Conservation (phyloP, 2,797 vertebrate genomes). For the Tenualosa thibaudeaui region DNA sequence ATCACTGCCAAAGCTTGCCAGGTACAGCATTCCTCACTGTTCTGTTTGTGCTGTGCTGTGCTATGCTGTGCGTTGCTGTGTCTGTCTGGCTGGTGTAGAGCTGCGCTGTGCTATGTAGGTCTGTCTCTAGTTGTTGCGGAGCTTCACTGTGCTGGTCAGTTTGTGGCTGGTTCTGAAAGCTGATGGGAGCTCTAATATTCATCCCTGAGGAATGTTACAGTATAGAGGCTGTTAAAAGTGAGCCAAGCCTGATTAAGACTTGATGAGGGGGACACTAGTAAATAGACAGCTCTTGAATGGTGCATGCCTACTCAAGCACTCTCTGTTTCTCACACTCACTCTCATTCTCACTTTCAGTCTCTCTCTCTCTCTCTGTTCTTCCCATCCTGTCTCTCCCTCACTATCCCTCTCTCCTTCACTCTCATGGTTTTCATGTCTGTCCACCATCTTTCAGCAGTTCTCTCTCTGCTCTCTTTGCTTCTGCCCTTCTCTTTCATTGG, state of each 20-base stretch:
- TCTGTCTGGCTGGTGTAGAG: not conserved
- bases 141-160: not conserved
- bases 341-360: slow-evolving; percentile 34
- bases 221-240: slow-evolving; percentile 36
- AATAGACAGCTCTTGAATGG: slow-evolving; percentile 42
- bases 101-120: not conserved
- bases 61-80: not conserved
- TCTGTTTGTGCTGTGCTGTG: not conserved
- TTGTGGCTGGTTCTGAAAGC: not conserved
- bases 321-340: no score
- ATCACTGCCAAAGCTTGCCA: slow-evolving; percentile 98
- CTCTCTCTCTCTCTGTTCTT: slow-evolving; percentile 21
- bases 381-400: not conserved
- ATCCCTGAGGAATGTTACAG: slow-evolving; percentile 20
- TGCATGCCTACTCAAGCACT: not conserved
- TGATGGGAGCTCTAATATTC: slow-evolving; percentile 37
- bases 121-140: no score
- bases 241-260: slow-evolving; percentile 41
- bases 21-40: slow-evolving; percentile 67
- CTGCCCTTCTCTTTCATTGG: not conserved
- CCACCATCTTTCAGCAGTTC: not conserved
- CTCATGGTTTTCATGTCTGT: not conserved
- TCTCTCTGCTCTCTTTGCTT: slow-evolving; percentile 5
- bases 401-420: not conserved
- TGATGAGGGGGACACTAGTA: slow-evolving; percentile 35